Conservation (phyloP, 2,113 vertebrate species). For the Ailuropoda melanoleuca region DNA sequence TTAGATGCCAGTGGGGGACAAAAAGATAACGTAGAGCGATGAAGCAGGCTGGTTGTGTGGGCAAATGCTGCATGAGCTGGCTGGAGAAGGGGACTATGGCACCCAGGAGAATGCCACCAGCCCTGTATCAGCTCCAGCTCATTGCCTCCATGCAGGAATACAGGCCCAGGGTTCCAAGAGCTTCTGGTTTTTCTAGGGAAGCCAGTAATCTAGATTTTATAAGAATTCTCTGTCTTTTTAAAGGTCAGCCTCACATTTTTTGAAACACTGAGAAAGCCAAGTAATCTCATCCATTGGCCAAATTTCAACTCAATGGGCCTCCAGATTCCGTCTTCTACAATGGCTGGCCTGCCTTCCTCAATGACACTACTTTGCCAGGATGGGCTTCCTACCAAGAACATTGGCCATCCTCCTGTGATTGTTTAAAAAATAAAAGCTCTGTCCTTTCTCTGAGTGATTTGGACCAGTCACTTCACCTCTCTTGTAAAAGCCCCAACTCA, state of each 20-base stretch:
- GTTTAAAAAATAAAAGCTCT: not conserved
- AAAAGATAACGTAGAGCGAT: not conserved
- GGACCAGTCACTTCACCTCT: not conserved
- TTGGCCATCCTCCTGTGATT: not conserved
- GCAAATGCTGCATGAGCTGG: rapidly evolving
- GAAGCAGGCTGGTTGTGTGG: not conserved
- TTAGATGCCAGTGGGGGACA: not conserved
- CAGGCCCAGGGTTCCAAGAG: not conserved
- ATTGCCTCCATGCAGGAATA: not conserved
- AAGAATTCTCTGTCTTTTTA: not conserved
- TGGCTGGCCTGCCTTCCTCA: not conserved
- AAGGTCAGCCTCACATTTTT: not conserved
- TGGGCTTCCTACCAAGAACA: not conserved
- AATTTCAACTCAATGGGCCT: not conserved
- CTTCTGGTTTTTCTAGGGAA: not conserved
- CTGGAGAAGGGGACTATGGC: rapidly evolving
- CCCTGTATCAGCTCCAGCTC: not conserved
- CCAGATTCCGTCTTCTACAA: not conserved
- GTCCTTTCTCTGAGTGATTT: not conserved
- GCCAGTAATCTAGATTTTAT: not conserved
- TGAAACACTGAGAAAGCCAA: not conserved
- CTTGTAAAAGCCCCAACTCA: not conserved
- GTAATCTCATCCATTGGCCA: not conserved
- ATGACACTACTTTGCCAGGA: not conserved
- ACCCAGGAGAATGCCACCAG: not conserved